Conservation (phyloP, 2,797 vertebrate genomes). For the Tympanoctomys barrerae region DNA sequence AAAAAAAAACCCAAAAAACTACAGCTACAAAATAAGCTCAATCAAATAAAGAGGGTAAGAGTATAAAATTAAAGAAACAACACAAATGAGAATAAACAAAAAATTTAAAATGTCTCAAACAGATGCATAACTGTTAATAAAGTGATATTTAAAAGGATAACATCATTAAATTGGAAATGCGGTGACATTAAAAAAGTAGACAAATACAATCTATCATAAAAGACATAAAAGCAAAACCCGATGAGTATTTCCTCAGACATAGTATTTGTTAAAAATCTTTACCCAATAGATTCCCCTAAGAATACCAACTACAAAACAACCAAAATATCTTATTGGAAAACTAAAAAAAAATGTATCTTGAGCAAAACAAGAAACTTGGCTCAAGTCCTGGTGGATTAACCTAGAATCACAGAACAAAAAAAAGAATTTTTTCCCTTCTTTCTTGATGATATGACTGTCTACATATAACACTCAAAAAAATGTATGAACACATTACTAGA, state of each 20-base stretch:
- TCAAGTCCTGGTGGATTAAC: not conserved
- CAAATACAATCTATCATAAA: not conserved
- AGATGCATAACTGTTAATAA: not conserved
- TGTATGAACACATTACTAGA: not conserved
- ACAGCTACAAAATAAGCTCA: not conserved
- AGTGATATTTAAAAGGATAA: not conserved
- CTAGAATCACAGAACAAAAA: not conserved
- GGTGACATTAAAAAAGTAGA: conserved; percentile 16
- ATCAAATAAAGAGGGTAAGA: not conserved
- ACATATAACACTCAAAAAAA: conserved; percentile 7
- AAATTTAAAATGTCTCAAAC: not conserved
- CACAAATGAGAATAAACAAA: conserved; percentile 1
- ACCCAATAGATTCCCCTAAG: not conserved
- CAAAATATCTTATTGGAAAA: conserved; percentile 14
- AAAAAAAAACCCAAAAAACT: not conserved
- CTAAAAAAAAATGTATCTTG: not conserved
- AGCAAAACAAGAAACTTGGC: not conserved
- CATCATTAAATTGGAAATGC: not conserved
- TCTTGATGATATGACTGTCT: not conserved
- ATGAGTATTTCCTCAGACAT: not conserved
- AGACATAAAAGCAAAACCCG: conserved; percentile 9
- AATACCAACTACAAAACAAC: not conserved
- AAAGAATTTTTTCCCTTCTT: not conserved
- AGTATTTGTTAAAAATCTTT: conserved; percentile 3
- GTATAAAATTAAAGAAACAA: not conserved